Conservation (phyloP, 2,113 vertebrate genomes). For the Megaceryle maxima region DNA sequence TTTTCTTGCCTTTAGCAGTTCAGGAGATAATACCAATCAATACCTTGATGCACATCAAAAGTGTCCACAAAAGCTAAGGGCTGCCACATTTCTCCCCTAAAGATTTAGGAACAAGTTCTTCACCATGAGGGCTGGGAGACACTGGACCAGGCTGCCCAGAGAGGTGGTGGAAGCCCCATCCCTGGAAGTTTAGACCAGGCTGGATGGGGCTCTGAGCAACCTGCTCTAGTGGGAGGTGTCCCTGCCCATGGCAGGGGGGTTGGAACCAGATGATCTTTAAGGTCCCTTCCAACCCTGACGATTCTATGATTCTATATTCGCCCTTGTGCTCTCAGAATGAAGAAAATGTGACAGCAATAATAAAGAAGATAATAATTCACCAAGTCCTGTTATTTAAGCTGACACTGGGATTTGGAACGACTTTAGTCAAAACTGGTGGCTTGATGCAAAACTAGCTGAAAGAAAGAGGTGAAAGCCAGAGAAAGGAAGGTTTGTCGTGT, state of each 20-base stretch:
- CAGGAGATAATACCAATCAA: neutral
- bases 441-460: neutral
- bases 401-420: neutral
- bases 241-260: too few relatives aligned
- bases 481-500: too few relatives aligned
- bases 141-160: too few relatives aligned
- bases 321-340: neutral
- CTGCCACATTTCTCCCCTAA: accelerated
- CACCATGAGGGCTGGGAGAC: too few relatives aligned
- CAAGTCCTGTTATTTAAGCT: neutral
- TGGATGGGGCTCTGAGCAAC: too few relatives aligned
- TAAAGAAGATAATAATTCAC: neutral
- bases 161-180: too few relatives aligned
- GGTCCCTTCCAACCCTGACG: too few relatives aligned
- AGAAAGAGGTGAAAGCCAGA: neutral
- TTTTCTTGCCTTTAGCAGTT: neutral
- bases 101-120: too few relatives aligned
- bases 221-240: too few relatives aligned
- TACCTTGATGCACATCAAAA: neutral
- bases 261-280: too few relatives aligned
- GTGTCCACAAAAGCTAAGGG: neutral
- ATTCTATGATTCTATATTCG: too few relatives aligned
- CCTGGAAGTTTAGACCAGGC: too few relatives aligned
- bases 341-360: neutral
- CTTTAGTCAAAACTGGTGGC: neutral